phyloP scores from a whole-genome alignment of 2,113 vertebrate species.

The Pangasianodon hypophthalmus region DNA sequence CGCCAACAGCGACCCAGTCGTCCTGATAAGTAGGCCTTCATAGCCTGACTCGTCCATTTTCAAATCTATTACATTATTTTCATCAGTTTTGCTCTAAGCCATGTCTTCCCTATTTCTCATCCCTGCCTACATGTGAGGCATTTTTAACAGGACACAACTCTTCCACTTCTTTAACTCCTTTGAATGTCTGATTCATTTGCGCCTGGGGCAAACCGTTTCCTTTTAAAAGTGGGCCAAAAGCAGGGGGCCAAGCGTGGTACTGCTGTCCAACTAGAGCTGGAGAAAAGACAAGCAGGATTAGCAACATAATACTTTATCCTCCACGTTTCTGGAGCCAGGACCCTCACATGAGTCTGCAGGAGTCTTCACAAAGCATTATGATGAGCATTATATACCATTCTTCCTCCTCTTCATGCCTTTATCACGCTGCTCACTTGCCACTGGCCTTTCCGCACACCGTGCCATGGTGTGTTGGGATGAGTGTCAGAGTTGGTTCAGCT shows the following conservation, averaged over 20 bases:
- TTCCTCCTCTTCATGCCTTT: constrained; percentile 31
- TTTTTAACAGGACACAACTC: constrained; percentile 41
- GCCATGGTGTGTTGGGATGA: constrained; percentile 22
- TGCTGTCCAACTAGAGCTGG: constrained; percentile 42
- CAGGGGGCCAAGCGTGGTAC: constrained; percentile 25
- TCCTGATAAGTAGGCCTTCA: constrained; percentile 11
- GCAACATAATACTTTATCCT: constrained; percentile 30
- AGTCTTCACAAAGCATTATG: constrained; percentile 52
- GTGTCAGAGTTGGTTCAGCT: neutral
- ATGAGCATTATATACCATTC: constrained; percentile 49
- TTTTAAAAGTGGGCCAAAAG: constrained; percentile 54
- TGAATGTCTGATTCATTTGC: constrained; percentile 45
- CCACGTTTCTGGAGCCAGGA: constrained; percentile 35
- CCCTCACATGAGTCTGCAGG: constrained; percentile 39
- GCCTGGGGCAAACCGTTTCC: constrained; percentile 41
- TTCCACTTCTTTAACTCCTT: constrained; percentile 37
- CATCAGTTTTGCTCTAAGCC: constrained; percentile 35
- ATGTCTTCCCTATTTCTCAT: constrained; percentile 46
- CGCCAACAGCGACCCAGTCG: neutral
- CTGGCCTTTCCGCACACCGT: neutral
- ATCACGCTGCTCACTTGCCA: constrained; percentile 39
- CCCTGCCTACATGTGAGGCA: constrained; percentile 18
- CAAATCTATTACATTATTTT: constrained; percentile 32
- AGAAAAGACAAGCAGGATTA: constrained; percentile 48
- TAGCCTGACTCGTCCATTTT: constrained; percentile 16